phyloP scores from a whole-genome alignment of 2,113 vertebrate species.

The Columba livia region DNA sequence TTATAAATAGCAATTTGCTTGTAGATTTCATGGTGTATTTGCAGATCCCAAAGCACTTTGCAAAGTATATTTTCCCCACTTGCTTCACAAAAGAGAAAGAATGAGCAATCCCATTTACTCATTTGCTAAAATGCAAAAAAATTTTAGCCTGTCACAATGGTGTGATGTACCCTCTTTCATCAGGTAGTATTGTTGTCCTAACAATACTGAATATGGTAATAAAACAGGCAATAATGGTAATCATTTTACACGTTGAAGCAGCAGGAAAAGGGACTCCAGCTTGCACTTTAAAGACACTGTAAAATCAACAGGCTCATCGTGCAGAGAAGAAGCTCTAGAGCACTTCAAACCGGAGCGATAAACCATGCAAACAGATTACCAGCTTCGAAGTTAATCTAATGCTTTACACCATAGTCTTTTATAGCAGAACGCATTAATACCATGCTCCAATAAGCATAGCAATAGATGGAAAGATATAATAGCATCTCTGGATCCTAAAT shows the following conservation, averaged over 20 bases:
- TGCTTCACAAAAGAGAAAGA: background rate
- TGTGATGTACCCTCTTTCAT: background rate
- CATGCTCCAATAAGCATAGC: background rate
- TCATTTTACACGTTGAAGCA: background rate
- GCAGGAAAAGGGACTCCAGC: background rate
- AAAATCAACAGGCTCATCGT: background rate
- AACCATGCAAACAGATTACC: background rate
- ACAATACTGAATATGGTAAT: background rate
- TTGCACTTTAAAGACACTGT: background rate
- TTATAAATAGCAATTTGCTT: background rate
- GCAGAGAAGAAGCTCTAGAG: background rate
- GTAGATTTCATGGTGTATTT: background rate
- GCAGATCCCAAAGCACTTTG: background rate
- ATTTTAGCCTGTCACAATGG: background rate
- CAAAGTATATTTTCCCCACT: background rate
- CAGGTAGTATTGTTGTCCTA: background rate
- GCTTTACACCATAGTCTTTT: background rate
- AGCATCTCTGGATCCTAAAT: conserved; percentile 21
- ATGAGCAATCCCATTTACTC: background rate
- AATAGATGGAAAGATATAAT: background rate
- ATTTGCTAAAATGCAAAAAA: conserved; percentile 16
- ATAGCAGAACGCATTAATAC: background rate
- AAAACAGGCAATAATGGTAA: background rate
- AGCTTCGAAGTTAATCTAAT: background rate
- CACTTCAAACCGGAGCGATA: background rate